Percentiles rank a stretch among this genome's conserved stretches.
These are phyloP conservation scores for Eulemur coronatus DNA, from an alignment of 2,797 vertebrate genomes.

Conservation along the genomic window DNA sequence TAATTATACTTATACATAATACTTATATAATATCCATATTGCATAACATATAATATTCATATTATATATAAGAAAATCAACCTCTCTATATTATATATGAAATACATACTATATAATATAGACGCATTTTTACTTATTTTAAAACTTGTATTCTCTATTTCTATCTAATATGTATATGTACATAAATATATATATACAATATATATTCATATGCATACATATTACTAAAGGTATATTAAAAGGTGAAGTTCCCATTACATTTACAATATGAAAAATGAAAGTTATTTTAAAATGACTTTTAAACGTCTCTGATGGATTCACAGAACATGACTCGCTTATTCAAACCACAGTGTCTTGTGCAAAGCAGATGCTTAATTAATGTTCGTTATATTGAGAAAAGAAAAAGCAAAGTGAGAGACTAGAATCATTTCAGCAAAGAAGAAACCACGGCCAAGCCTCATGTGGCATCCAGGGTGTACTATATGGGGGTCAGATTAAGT, in stretches of 20 bases:
- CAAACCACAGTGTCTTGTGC: background rate
- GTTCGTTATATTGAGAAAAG: background rate
- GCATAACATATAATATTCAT: background rate
- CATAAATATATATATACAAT: background rate
- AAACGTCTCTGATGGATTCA: background rate
- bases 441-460: background rate
- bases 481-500: background rate
- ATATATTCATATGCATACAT: background rate
- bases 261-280: background rate
- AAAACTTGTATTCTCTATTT: background rate
- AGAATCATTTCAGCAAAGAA: background rate
- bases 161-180: background rate
- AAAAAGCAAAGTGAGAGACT: background rate
- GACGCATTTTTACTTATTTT: background rate
- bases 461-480: rapidly evolving
- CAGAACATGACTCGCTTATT: background rate
- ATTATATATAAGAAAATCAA: background rate
- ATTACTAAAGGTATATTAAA: background rate
- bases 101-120: background rate
- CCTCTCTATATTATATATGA: background rate
- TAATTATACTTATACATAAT: background rate
- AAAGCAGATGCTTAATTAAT: background rate
- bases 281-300: background rate
- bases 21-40: background rate
- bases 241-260: background rate